A percentile compares a stretch with the other conserved stretches of the same genome.
Conservation (phyloP, 2,797 vertebrate species). For the Enteromius radiatus region DNA sequence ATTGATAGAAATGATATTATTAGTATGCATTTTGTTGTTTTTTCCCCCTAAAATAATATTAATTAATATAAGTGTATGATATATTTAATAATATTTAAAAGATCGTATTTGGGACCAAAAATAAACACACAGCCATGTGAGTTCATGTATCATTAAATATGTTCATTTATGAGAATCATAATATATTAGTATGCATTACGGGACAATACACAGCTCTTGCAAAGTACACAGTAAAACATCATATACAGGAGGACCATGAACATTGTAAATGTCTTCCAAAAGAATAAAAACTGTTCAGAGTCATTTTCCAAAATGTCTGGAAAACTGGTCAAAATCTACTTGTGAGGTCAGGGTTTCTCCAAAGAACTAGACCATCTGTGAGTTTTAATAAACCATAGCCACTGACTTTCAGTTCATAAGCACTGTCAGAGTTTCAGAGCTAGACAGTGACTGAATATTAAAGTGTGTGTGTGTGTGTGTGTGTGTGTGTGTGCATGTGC, state of each 20-base stretch:
- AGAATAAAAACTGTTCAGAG: slow-evolving; percentile 53
- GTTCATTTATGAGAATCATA: slow-evolving; percentile 99
- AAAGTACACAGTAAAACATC: slow-evolving; percentile 89
- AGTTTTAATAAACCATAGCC: slow-evolving; percentile 30
- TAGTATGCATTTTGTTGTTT: background rate
- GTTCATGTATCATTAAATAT: slow-evolving; percentile 98
- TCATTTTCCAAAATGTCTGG: slow-evolving; percentile 62
- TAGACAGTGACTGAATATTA: slow-evolving; percentile 48
- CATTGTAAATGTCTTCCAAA: slow-evolving; percentile 67
- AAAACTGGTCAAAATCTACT: slow-evolving; percentile 59
- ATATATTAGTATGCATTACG: slow-evolving; percentile 99
- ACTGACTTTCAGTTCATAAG: slow-evolving; percentile 21
- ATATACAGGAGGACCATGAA: slow-evolving; percentile 85
- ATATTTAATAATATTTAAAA: background rate
- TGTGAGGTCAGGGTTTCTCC: slow-evolving; percentile 45
- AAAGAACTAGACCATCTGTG: slow-evolving; percentile 25
- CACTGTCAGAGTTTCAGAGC: slow-evolving; percentile 34
- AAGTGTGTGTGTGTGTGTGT: slow-evolving; percentile 51
- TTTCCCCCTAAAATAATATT: too few relatives aligned
- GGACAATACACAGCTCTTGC: slow-evolving; percentile 87
- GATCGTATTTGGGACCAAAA: slow-evolving; percentile 59
- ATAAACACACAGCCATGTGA: slow-evolving; percentile 81
- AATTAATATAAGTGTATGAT: background rate
- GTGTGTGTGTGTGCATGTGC: background rate
- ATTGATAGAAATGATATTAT: background rate